Conservation (phyloP, 2,113 vertebrate species). For the Stomatorhinus ivindoensis region DNA sequence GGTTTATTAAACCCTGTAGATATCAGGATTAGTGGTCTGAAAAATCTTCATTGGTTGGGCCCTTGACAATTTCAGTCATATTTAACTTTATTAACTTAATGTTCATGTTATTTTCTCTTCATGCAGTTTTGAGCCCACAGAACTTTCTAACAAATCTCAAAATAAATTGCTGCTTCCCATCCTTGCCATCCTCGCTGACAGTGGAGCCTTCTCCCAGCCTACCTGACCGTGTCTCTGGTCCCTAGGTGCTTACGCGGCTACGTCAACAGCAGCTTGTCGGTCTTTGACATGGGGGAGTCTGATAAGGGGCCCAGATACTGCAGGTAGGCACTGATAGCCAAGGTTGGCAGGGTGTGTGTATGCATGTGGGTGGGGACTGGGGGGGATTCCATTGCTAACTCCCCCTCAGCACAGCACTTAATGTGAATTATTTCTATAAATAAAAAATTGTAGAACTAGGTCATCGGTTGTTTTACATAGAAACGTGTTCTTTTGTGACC, state of each 20-base stretch:
- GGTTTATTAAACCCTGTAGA: not conserved
- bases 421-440: constrained; percentile 3
- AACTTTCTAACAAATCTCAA: not conserved
- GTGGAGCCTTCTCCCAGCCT: not conserved
- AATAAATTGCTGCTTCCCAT: not conserved
- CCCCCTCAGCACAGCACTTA: not conserved
- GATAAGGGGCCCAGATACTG: constrained; percentile 74
- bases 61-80: not conserved
- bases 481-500: not conserved
- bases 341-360: not conserved
- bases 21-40: not conserved
- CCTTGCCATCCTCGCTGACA: not conserved
- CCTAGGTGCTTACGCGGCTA: constrained; percentile 87
- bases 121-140: not conserved
- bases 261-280: constrained; percentile 90
- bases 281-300: constrained; percentile 80
- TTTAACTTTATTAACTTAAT: not conserved
- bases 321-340: constrained; percentile 57
- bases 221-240: not conserved
- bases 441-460: not conserved
- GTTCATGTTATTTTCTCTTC: not conserved
- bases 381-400: not conserved
- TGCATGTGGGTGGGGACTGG: not conserved
- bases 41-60: not conserved
- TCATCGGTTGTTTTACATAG: not conserved